Percentiles rank a stretch among this genome's conserved stretches.
phyloP scores from a whole-genome alignment of 2,113 vertebrate species.

The Regulus satrapa region DNA sequence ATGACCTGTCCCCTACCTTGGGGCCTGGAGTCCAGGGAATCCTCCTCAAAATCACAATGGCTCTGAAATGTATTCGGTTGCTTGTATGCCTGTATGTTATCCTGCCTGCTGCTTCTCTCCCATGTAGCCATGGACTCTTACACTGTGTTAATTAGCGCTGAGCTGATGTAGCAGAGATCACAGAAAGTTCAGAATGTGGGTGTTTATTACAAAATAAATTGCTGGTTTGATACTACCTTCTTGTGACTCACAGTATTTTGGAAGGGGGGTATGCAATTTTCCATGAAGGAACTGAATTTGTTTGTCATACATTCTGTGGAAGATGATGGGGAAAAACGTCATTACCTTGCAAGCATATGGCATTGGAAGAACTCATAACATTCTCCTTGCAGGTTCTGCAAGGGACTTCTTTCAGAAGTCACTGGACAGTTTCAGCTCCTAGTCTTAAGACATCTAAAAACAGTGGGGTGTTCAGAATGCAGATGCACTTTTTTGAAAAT shows the following conservation, averaged over 20 bases:
- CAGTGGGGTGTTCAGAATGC: not conserved
- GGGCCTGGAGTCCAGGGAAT: constrained; percentile 26
- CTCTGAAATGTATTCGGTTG: constrained; percentile 58
- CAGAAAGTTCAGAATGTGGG: constrained; percentile 28
- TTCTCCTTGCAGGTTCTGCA: not conserved
- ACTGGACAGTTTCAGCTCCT: not conserved
- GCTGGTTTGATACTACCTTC: constrained; percentile 62
- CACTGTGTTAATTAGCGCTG: not conserved
- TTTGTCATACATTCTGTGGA: not conserved
- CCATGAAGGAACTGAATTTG: not conserved
- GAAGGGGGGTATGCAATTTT: not conserved
- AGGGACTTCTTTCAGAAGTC: not conserved
- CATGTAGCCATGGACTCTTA: constrained; percentile 23
- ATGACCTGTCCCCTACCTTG: not conserved
- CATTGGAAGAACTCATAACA: not conserved
- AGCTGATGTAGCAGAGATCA: constrained; percentile 39
- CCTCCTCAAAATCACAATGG: not conserved
- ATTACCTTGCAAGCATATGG: not conserved
- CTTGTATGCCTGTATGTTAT: constrained; percentile 57
- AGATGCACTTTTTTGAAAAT: not conserved
- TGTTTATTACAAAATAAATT: constrained; percentile 69
- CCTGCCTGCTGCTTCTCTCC: constrained; percentile 26
- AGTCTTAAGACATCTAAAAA: not conserved
- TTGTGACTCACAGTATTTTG: constrained; percentile 35
- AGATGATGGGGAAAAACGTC: not conserved